A percentile compares a stretch with the other conserved stretches of the same genome.
Conservation (phyloP, 2,797 vertebrate genomes). For the Uromys caudimaculatus region DNA sequence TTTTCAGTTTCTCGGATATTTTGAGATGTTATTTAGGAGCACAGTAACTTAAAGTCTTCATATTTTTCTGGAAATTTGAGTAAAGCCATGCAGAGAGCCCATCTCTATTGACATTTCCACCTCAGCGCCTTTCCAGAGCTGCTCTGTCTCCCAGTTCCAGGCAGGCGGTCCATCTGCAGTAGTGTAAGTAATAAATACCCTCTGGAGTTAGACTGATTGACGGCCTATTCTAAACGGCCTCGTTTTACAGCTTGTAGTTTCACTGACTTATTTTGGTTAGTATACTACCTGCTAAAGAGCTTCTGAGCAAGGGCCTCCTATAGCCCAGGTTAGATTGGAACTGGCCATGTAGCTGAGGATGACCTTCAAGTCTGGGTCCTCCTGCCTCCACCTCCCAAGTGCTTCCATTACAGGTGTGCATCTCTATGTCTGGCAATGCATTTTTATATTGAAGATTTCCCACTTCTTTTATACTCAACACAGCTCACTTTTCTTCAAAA, state of each 20-base stretch:
- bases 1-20: background rate
- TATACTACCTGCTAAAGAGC: background rate
- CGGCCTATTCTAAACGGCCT: background rate
- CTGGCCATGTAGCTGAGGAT: background rate
- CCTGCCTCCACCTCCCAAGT: background rate
- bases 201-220: background rate
- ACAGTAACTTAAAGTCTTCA: background rate
- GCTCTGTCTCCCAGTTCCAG: background rate
- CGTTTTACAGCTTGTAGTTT: background rate
- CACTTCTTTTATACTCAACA: background rate
- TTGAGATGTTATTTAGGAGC: background rate
- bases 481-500: conserved; percentile 54
- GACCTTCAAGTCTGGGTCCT: background rate
- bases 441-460: background rate
- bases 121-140: background rate
- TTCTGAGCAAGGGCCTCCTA: background rate
- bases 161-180: background rate
- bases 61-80: background rate
- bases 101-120: background rate
- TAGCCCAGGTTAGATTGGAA: background rate
- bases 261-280: background rate
- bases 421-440: background rate
- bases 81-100: background rate
- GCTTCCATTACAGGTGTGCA: background rate
- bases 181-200: background rate